A percentile compares a stretch with the other conserved stretches of the same genome.
Conservation (phyloP, 2,113 vertebrate species). For the Brachyhypopomus gauderio region DNA sequence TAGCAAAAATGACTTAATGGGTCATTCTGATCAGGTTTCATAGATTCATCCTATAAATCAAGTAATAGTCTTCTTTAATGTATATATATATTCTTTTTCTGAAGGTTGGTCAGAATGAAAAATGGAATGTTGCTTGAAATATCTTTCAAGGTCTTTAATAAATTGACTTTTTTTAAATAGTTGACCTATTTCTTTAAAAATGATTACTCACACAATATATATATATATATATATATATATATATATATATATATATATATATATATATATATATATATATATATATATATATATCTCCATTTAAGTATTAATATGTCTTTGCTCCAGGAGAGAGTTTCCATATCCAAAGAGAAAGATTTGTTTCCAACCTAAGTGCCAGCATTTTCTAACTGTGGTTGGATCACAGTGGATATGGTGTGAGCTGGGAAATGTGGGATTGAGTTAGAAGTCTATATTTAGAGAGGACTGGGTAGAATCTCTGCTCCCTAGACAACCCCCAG, state of each 20-base stretch:
- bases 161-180: background rate
- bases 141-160: background rate
- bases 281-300: too few relatives aligned
- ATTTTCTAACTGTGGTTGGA: background rate
- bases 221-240: too few relatives aligned
- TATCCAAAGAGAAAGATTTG: background rate
- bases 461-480: slow-evolving; percentile 50
- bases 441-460: slow-evolving; percentile 59
- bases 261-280: too few relatives aligned
- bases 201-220: background rate
- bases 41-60: background rate
- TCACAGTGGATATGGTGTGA: slow-evolving; percentile 24
- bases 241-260: too few relatives aligned
- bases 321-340: background rate
- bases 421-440: slow-evolving; percentile 24
- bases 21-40: background rate
- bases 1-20: background rate
- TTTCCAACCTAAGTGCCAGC: background rate
- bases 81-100: background rate
- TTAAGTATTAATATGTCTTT: background rate
- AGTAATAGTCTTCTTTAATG: too few relatives aligned
- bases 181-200: too few relatives aligned
- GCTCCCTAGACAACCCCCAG: background rate
- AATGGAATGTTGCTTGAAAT: background rate
- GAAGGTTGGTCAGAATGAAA: background rate